Percentiles rank a stretch among this genome's conserved stretches.
Evolutionary conservation across 2,113 vertebrate species (phyloP).

Genomic region (Lepisosteus oculatus): DNA sequence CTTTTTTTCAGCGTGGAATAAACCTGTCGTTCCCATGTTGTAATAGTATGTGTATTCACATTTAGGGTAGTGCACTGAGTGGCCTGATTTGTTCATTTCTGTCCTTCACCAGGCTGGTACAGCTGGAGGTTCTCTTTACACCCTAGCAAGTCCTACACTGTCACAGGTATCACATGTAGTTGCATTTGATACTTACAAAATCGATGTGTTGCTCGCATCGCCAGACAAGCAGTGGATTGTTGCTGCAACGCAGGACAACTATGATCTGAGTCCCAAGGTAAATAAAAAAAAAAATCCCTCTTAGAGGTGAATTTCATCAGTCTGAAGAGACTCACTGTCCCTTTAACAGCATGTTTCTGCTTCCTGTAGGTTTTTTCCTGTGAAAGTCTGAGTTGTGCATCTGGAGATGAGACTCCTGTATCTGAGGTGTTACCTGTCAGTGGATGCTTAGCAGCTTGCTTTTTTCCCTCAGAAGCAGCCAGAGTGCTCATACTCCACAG

Average conservation of each 20-base stretch:
- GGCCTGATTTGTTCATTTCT: too few relatives aligned
- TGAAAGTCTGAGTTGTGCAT: constrained; percentile 42
- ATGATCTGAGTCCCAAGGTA: constrained; percentile 53
- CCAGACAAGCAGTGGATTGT: constrained; percentile 60
- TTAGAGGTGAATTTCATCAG: too few relatives aligned
- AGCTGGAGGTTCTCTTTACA: constrained; percentile 45
- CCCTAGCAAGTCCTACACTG: constrained; percentile 44
- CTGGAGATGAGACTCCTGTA: constrained; percentile 47
- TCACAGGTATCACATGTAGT: constrained; percentile 39
- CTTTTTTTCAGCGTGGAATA: too few relatives aligned
- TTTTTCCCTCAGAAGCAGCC: constrained; percentile 56
- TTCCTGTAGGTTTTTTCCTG: constrained; percentile 52
- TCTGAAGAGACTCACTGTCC: too few relatives aligned
- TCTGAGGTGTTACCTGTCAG: constrained; percentile 43
- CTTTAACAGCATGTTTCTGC: too few relatives aligned
- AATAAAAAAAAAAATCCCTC: too few relatives aligned
- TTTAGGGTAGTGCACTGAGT: too few relatives aligned
- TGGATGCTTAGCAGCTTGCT: constrained; percentile 52
- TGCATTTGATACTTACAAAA: constrained; percentile 41
- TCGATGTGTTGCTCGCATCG: constrained; percentile 53
- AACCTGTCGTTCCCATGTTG: too few relatives aligned
- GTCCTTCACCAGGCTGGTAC: constrained; percentile 50
- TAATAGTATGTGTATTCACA: too few relatives aligned
- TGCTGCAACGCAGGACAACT: constrained; percentile 35
- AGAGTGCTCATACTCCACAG: constrained; percentile 52